Evolutionary conservation across 2,888 invertebrate genomes (phyloP), one percentile per base, ranked within the genome.

Genomic region (Caenorhabditis virilis): DNA sequence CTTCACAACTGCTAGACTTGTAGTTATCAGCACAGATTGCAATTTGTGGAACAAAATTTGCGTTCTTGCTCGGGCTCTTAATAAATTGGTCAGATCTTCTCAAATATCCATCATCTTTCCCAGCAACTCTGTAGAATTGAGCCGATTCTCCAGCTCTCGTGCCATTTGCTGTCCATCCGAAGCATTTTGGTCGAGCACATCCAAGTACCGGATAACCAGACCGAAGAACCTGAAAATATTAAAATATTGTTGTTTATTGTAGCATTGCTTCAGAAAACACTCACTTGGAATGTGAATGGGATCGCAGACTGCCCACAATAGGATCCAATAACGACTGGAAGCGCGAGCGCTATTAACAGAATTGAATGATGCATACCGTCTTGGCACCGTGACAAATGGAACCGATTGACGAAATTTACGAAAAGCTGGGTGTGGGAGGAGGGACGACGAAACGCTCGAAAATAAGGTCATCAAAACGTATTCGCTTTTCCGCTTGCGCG

Each of bases 201-300:
- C 76, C 76, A 1, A 76, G 42, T 7, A 76, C 74, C 26, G 76
- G 76, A 35, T 70, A 61, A 9, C 76, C 76, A 22, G 72, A 67
- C 20, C 70, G 64, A 6, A 77, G 69, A 2, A 66, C 69, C 75
- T 77, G 45, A 6, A 53, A 46, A 26, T 22, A 33, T 20, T 1
- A 3, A 15, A n/a, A 41, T 5, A 39, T 7, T 23, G 23, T 0
- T 38, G 16, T 15, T 18, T 33, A 9, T 7, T 1, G 16, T 15
- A 36, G n/a, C 7, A 20, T 20, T 9, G 36, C n/a, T 49, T 2
- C 1, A 36, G 25, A 30, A 51, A 25, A 18, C 6, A 39, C 15
- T 46, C 26, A 73, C 77, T 61, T 77, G 77, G 56, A 77, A 77
- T 9, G 75, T 75, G 65, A 75, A 77, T 16, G 77, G 77, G 33